A percentile compares a stretch with the other conserved stretches of the same genome.
These are phyloP conservation scores for Ceratothoa steindachneri DNA, from an alignment of 2,888 invertebrate genomes.

Conservation along the genomic window DNA sequence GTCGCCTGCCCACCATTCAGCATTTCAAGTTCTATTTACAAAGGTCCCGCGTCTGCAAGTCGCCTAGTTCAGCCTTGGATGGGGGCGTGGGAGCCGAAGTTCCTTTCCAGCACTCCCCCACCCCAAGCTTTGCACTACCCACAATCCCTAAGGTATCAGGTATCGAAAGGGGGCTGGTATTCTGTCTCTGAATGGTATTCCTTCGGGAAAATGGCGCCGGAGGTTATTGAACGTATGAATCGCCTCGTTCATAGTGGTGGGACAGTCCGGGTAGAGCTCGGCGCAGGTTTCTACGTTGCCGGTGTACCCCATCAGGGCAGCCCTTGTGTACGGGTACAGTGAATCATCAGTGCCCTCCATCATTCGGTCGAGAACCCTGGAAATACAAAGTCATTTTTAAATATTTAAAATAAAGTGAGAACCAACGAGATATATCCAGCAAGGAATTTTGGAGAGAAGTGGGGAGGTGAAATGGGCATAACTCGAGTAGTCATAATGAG, in stretches of 20 bases:
- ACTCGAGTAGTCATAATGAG: too few relatives aligned
- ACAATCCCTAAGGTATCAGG: slow-evolving; percentile 36
- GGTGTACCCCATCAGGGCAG: slow-evolving; percentile 41
- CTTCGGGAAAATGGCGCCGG: slow-evolving; percentile 35
- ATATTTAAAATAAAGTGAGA: not conserved
- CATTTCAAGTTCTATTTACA: too few relatives aligned
- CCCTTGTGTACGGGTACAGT: slow-evolving; percentile 45
- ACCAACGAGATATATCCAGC: not conserved
- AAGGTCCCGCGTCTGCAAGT: too few relatives aligned
- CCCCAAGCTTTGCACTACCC: too few relatives aligned
- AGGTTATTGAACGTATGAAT: slow-evolving; percentile 41
- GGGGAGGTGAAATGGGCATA: too few relatives aligned
- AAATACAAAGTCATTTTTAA: not conserved
- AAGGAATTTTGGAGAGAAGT: not conserved
- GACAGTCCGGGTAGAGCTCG: slow-evolving; percentile 29
- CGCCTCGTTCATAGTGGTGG: slow-evolving; percentile 30
- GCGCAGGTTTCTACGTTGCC: slow-evolving; percentile 23
- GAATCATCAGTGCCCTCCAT: slow-evolving; percentile 32
- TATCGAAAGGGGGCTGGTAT: slow-evolving; percentile 34
- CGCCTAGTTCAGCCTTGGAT: too few relatives aligned
- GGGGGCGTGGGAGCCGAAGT: too few relatives aligned
- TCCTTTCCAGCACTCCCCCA: too few relatives aligned
- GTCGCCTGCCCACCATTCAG: too few relatives aligned
- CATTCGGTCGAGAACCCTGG: slow-evolving; percentile 39
- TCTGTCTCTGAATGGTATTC: slow-evolving; percentile 39